These are phyloP conservation scores for Melolontha melolontha DNA, from an alignment of 2,888 invertebrate genomes.

Conservation along the genomic window DNA sequence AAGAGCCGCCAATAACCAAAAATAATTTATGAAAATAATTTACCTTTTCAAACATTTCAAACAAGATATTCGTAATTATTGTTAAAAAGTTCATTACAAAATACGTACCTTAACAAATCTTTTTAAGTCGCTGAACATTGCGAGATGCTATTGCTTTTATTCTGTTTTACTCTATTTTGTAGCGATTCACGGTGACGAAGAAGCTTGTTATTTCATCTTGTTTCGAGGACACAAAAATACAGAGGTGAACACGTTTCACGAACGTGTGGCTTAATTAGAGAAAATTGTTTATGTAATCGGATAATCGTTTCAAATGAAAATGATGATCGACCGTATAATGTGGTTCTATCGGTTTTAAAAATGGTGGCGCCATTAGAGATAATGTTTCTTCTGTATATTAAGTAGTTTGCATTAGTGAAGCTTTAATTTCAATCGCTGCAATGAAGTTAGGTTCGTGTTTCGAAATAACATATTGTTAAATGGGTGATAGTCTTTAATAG, in stretches of 20 bases:
- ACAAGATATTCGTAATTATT: too few relatives aligned
- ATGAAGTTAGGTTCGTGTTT: too few relatives aligned
- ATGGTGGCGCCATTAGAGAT: not conserved
- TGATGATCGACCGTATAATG: conserved; percentile 18
- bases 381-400: not conserved
- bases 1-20: too few relatives aligned
- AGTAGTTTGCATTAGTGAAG: too few relatives aligned
- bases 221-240: conserved; percentile 9
- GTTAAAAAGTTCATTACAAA: too few relatives aligned
- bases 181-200: conserved; percentile 46
- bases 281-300: conserved; percentile 27
- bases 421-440: too few relatives aligned
- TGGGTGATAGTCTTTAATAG: too few relatives aligned
- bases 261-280: conserved; percentile 30
- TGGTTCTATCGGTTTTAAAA: not conserved
- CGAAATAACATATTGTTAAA: too few relatives aligned
- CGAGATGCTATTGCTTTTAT: conserved; percentile 50
- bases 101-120: too few relatives aligned
- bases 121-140: not conserved
- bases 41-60: too few relatives aligned
- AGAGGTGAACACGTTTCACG: not conserved
- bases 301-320: conserved; percentile 24
- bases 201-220: conserved; percentile 41
- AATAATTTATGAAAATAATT: too few relatives aligned
- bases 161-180: conserved; percentile 50